These are phyloP conservation scores for Ichneumoninae sp. DNA, from an alignment of 2,888 invertebrate species.

Conservation along the genomic window DNA sequence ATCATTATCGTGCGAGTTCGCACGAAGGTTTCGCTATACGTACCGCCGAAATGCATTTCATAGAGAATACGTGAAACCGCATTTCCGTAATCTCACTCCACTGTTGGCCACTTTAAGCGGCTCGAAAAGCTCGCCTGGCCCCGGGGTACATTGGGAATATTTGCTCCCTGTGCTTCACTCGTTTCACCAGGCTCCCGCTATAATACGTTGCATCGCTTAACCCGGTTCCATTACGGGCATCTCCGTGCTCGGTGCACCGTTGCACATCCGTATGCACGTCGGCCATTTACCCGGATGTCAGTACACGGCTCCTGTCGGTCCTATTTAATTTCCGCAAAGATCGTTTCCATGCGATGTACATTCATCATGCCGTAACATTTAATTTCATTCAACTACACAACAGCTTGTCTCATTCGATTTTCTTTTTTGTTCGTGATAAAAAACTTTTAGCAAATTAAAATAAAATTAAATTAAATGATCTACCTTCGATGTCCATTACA, in stretches of 20 bases:
- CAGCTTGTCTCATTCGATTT: not conserved
- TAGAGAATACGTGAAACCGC: not conserved
- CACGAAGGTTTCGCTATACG: not conserved
- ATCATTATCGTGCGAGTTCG: not conserved
- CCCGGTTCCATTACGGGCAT: constrained; percentile 8
- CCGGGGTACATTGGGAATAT: constrained; percentile 28
- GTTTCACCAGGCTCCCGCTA: not conserved
- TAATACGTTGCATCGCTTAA: constrained; percentile 48
- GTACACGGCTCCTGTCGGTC: constrained; percentile 8
- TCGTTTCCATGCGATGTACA: constrained; percentile 2
- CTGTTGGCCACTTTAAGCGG: constrained; percentile 20
- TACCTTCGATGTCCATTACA: not conserved
- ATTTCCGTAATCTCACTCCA: constrained; percentile 6
- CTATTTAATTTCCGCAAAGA: constrained; percentile 27
- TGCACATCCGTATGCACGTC: not conserved
- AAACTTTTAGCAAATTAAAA: not conserved
- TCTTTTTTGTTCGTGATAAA: not conserved
- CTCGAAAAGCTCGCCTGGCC: constrained; percentile 1
- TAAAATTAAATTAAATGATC: not conserved
- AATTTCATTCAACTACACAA: not conserved
- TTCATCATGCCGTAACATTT: not conserved
- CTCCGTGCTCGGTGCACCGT: not conserved
- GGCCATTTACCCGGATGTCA: not conserved
- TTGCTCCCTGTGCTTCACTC: constrained; percentile 20
- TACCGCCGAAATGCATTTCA: not conserved